These are phyloP conservation scores for Euplagia quadripunctaria DNA, from an alignment of 2,888 invertebrate species.

Conservation along the genomic window DNA sequence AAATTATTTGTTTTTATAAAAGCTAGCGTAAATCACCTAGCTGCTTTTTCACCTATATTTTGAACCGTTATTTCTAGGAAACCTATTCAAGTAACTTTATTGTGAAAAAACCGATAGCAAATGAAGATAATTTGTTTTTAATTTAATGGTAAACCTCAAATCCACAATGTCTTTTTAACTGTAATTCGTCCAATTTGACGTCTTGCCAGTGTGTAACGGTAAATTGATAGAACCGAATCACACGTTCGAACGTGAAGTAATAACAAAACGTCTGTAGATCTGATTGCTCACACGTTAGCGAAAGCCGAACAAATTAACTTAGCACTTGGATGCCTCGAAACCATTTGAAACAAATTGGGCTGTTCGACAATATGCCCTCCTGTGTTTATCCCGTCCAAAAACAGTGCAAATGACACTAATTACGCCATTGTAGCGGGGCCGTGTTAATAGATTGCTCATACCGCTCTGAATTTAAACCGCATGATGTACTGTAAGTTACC, in stretches of 20 bases:
- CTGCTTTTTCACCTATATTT: too few species aligned
- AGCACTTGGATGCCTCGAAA: slow-evolving; percentile 76
- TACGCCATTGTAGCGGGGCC: slow-evolving; percentile 73
- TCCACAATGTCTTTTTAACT: slow-evolving; percentile 40
- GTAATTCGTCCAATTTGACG: slow-evolving; percentile 49
- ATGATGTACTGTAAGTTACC: slow-evolving; percentile 35
- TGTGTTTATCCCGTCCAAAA: slow-evolving; percentile 86
- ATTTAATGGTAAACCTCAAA: slow-evolving; percentile 40
- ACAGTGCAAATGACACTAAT: slow-evolving; percentile 87
- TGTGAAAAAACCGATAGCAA: background rate
- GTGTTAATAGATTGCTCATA: slow-evolving; percentile 81
- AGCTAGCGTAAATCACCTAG: too few species aligned
- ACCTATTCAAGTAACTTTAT: background rate
- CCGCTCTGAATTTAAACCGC: slow-evolving; percentile 68
- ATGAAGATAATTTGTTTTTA: slow-evolving; percentile 23
- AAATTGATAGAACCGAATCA: slow-evolving; percentile 61
- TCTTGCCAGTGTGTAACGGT: slow-evolving; percentile 62
- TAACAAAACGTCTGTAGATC: slow-evolving; percentile 65
- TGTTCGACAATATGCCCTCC: slow-evolving; percentile 78
- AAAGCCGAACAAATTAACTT: slow-evolving; percentile 86
- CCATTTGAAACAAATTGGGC: slow-evolving; percentile 83
- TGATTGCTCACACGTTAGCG: slow-evolving; percentile 84
- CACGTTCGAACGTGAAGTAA: slow-evolving; percentile 64
- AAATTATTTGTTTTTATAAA: too few species aligned
- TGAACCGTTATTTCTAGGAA: too few species aligned